Percentiles rank a stretch among this genome's conserved stretches.
Evolutionary conservation across 2,797 vertebrate genomes (phyloP).

Genomic region (Enteromius treurensis): DNA sequence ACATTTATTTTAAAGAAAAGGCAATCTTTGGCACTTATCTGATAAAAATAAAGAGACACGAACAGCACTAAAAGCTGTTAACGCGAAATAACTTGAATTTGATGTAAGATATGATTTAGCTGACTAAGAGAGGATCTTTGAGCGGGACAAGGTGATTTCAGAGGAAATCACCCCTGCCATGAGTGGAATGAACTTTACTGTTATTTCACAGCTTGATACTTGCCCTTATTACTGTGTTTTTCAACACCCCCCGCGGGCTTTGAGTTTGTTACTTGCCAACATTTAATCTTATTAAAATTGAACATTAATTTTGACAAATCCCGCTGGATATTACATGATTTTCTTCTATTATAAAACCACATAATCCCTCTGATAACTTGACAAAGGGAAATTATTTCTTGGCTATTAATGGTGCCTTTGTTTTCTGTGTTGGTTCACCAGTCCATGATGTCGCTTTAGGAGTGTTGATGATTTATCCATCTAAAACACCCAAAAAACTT

Average conservation of each 20-base stretch:
- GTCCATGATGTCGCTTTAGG: not conserved
- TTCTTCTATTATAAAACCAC: conserved; percentile 60
- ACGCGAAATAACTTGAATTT: not conserved
- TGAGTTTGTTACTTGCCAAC: conserved; percentile 49
- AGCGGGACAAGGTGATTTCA: conserved; percentile 43
- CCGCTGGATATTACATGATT: conserved; percentile 57
- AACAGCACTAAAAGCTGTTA: not conserved
- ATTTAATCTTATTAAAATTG: conserved; percentile 61
- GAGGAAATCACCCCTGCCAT: conserved; percentile 52
- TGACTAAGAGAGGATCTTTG: conserved; percentile 46
- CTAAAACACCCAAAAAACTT: conserved; percentile 4
- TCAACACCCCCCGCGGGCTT: conserved; percentile 34
- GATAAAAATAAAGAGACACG: too few species aligned
- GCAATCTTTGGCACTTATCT: not conserved
- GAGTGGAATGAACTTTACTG: conserved; percentile 62
- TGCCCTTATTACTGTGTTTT: conserved; percentile 56
- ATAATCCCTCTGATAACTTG: conserved; percentile 63
- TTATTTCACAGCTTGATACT: conserved; percentile 56
- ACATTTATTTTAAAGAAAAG: not conserved
- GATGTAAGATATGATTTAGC: conserved; percentile 27
- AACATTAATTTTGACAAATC: conserved; percentile 61
- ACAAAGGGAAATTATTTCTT: conserved; percentile 60
- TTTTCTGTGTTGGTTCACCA: conserved; percentile 32
- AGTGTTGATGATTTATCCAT: conserved; percentile 5
- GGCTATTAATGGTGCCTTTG: conserved; percentile 59